Evolutionary conservation across 2,113 vertebrate species (phyloP).

Genomic region (Megaceryle maxima): DNA sequence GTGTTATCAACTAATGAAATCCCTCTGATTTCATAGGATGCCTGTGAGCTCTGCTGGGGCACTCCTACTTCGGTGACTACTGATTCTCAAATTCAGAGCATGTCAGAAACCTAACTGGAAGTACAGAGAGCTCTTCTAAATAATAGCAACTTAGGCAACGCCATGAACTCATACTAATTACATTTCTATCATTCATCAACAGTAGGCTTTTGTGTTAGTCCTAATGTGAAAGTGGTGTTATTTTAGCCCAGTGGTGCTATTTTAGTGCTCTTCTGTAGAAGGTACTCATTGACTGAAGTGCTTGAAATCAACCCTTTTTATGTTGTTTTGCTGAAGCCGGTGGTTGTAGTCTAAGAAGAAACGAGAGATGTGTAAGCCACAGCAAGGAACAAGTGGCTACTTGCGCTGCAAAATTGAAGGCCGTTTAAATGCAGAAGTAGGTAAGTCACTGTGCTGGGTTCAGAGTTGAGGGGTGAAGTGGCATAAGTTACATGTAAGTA

Average conservation of each 20-base stretch:
- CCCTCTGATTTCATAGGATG: neutral
- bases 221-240: slow-evolving; percentile 8
- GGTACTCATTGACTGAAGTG: slow-evolving; percentile 66
- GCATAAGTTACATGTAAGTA: neutral
- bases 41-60: neutral
- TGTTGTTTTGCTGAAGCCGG: slow-evolving; percentile 60
- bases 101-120: slow-evolving; percentile 24
- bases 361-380: neutral
- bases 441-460: neutral
- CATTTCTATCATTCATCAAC: slow-evolving; percentile 47
- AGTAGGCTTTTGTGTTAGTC: slow-evolving; percentile 44
- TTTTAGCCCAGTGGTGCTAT: slow-evolving; percentile 54
- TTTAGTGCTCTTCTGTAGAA: slow-evolving; percentile 63
- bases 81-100: neutral
- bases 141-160: slow-evolving; percentile 45
- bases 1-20: slow-evolving; percentile 1
- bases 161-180: slow-evolving; percentile 37
- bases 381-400: slow-evolving; percentile 26
- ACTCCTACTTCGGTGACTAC: neutral
- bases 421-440: neutral
- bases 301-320: slow-evolving; percentile 60
- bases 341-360: slow-evolving; percentile 13
- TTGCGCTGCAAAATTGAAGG: neutral
- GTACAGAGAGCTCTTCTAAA: slow-evolving; percentile 37
- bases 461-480: neutral